Base-by-base conservation (phyloP, 2,888 invertebrate species). In the Ceraclea dissimilis region DNA sequence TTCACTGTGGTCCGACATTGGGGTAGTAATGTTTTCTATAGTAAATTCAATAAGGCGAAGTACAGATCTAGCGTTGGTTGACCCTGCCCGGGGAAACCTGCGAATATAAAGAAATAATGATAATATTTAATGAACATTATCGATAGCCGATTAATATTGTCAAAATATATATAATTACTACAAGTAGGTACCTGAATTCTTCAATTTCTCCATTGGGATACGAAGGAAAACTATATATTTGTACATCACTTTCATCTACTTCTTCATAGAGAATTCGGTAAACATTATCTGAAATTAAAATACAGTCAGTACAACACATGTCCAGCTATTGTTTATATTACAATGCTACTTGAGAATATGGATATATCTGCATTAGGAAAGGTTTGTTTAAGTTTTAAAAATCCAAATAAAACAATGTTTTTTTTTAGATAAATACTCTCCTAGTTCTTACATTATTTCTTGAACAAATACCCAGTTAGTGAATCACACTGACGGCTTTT, bases 211-310 rank as follows among this genome's bases (percentile, higher is more conserved):
- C 88, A 16, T 83, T 83, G 66, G 85, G 85, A 49, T 90, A 88
- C 0, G 91, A 88, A 0, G 93, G 91, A 65, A 94, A 90, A 69
- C 90, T 88, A 68, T 92, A 87, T 59, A 95, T 84, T 67, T 93
- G 92, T 19, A 99, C 98, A 63, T 91, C 89, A 48, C 89, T 88
- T 71, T 91, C 91, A 64, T 92, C 91, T 0, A 91, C 89, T 68
- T 91, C 91, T 69, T 92, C 91, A 64, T 90, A 92, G 8, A 89
- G 82, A 76, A 92, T 88, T 68, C 90, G 79, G 74, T 85, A 90
- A 34, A 86, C 75, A 59, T 85, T 86, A 69, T 88, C 89, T 85
- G 70, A 43, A 70, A 68, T 1, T 60, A 55, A 59, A 57, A 57
- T 16, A n/a, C n/a, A n/a, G n/a, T n/a, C n/a, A n/a, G n/a, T n/a